Conservation (phyloP, 2,797 vertebrate species). For the Cossypha caffra region DNA sequence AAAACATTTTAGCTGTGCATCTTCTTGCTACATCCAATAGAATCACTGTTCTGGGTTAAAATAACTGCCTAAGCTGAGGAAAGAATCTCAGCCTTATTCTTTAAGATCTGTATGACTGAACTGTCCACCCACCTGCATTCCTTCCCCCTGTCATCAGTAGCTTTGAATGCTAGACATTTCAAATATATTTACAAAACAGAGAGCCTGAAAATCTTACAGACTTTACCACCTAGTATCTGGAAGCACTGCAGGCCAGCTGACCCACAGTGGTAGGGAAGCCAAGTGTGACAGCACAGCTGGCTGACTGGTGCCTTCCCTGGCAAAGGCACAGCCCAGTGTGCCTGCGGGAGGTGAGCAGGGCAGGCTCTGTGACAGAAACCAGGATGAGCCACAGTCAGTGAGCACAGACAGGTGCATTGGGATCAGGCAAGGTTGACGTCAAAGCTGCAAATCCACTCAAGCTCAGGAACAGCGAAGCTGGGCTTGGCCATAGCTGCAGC, state of each 20-base stretch:
- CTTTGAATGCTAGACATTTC: not conserved
- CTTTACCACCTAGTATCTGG: accelerated
- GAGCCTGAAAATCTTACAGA: not conserved
- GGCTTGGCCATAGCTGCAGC: not conserved
- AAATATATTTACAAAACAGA: not conserved
- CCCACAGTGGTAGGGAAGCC: not conserved
- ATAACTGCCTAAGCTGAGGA: not conserved
- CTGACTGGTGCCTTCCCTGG: not conserved
- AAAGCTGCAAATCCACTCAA: not conserved
- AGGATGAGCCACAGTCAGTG: not conserved
- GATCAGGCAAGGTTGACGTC: not conserved
- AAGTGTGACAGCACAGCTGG: not conserved
- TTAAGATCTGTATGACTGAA: not conserved
- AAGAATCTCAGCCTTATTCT: not conserved
- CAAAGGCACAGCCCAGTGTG: not conserved
- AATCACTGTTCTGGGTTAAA: not conserved
- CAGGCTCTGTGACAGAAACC: not conserved
- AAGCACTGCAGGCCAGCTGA: not conserved
- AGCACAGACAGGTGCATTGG: not conserved
- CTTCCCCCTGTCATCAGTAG: not conserved
- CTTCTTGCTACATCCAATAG: not conserved
- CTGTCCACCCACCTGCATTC: not conserved
- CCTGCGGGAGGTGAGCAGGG: not conserved
- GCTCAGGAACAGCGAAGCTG: not conserved
- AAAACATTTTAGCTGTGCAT: not conserved